Evolutionary conservation across 2,797 vertebrate species (phyloP), one percentile per base, ranked within the genome.

Genomic region (Pteronotus mesoamericanus): DNA sequence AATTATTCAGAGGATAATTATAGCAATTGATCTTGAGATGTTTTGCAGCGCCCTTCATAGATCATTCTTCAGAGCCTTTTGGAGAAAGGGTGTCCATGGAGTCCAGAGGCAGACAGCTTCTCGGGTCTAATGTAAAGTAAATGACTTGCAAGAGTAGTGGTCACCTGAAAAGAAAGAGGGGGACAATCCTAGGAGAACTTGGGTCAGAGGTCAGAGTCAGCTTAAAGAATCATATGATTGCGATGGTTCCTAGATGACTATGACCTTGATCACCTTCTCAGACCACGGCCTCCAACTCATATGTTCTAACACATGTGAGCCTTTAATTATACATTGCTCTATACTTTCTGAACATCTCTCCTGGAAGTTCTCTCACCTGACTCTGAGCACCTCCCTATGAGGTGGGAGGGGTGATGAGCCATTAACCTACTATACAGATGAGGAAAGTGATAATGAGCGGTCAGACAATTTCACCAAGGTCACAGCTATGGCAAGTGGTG

Each of bases 1-100:
- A 98, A 96, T 97, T 96, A 97, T 89, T 97, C 97, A 78, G 78
- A 95, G 96, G 96, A 96, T 97, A 97, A 98, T 97, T 97, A 96
- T 77, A 91, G 96, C 94, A 90, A 66, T 91, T 96, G 98, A 92
- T 98, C 97, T 97, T 68, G 96, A 98, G 97, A 92, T 94, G 91
- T 96, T 98, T 97, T 89, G 94, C 97, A 96, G 97, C 0, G 0
- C 85, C 71, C 96, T 89, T 97, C 93, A 84, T 32, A 94, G 72
- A 96, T 96, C 72, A 29, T 91, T 94, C 96, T 96, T 97, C 97
- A 97, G 90, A 98, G 97, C 79, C 92, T 83, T 94, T 91, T 94
- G 83, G 87, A 80, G 94, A 72, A 84, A 18, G 14, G 24, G 85
- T 57, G 72, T 94, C 85, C 75, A 10, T 15, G 95, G 86, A 92